phyloP scores from a whole-genome alignment of 2,888 invertebrate species.

The Dichetophora obliterata region DNA sequence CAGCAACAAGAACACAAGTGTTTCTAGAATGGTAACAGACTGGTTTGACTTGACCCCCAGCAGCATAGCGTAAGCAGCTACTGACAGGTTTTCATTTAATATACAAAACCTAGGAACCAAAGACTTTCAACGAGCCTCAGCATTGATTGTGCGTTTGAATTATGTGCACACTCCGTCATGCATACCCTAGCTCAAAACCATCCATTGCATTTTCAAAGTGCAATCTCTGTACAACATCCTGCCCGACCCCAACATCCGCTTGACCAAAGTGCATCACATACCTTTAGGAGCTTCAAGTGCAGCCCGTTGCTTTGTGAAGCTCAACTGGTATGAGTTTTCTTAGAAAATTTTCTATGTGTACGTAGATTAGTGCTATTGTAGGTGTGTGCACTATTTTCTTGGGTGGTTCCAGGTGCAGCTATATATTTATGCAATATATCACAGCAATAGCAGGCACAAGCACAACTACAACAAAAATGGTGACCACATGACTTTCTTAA shows the following conservation, averaged over 20 bases:
- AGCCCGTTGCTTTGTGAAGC: background rate
- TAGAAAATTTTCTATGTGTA: constrained; percentile 28
- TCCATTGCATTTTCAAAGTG: too few relatives aligned
- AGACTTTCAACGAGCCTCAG: constrained; percentile 23
- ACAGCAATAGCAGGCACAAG: background rate
- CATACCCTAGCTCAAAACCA: background rate
- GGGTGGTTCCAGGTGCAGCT: constrained; percentile 16
- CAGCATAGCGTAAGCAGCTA: background rate
- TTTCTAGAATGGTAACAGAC: background rate
- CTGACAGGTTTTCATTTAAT: constrained; percentile 33
- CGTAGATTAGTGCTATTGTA: constrained; percentile 16
- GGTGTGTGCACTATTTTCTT: constrained; percentile 18
- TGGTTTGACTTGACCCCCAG: background rate
- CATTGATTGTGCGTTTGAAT: constrained; percentile 22
- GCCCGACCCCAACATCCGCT: too few relatives aligned
- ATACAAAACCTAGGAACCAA: constrained; percentile 22
- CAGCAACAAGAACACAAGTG: background rate
- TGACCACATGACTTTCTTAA: constrained; percentile 36
- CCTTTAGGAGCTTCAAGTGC: background rate
- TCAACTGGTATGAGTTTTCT: constrained; percentile 27
- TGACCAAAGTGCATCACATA: background rate
- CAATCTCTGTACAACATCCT: too few relatives aligned
- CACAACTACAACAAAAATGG: background rate
- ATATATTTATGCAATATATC: background rate
- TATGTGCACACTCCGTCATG: background rate